A percentile compares a stretch with the other conserved stretches of the same genome.
These are phyloP conservation scores for Anhinga anhinga DNA, from an alignment of 2,113 vertebrate genomes.

Conservation along the genomic window DNA sequence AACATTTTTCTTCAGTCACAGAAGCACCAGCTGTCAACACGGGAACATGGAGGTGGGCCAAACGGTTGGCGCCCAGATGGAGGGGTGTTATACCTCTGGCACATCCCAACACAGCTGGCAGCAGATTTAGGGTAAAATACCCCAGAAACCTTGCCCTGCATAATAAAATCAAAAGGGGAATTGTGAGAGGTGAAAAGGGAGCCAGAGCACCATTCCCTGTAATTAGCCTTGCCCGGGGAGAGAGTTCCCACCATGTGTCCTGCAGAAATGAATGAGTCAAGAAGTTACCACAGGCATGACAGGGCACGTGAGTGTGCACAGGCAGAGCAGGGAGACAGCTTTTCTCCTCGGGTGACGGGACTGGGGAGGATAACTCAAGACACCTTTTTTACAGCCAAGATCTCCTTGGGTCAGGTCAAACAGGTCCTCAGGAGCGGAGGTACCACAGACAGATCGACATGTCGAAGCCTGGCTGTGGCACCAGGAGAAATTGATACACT, in stretches of 20 bases:
- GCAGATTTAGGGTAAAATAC: background rate
- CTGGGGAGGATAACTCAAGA: background rate
- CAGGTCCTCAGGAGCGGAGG: background rate
- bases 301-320: accelerated
- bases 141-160: accelerated
- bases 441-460: accelerated
- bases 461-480: background rate
- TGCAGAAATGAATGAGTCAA: background rate
- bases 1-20: background rate
- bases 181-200: background rate
- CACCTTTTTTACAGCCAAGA: background rate
- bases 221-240: background rate
- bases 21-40: background rate
- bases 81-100: background rate
- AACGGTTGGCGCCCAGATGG: background rate
- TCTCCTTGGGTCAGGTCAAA: background rate
- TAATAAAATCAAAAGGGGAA: background rate
- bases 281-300: background rate
- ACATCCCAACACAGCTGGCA: background rate
- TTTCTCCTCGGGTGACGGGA: background rate
- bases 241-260: background rate
- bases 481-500: background rate
- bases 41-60: background rate
- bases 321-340: background rate
- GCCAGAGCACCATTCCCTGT: background rate